Evolutionary conservation across 2,113 vertebrate species (phyloP).

Genomic region (Lynx canadensis): DNA sequence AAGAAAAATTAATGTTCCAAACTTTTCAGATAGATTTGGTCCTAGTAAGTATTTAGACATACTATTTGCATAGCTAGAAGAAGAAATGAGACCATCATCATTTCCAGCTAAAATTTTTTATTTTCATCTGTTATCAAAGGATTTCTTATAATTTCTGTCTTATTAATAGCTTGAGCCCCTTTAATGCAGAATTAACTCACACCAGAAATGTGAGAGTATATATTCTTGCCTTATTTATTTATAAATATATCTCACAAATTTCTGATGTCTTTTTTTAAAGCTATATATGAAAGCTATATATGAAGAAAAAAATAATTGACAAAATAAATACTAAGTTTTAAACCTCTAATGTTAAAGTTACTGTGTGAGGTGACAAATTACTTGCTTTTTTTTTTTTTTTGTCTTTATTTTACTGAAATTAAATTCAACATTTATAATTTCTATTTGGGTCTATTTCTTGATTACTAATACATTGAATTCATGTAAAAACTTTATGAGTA

Average conservation of each 20-base stretch:
- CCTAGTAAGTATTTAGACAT: slow-evolving; percentile 53
- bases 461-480: slow-evolving; percentile 17
- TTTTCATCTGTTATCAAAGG: neutral
- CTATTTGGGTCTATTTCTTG: neutral
- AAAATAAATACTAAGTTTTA: slow-evolving; percentile 53
- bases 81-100: slow-evolving; percentile 42
- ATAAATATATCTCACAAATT: slow-evolving; percentile 14
- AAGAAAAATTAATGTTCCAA: slow-evolving; percentile 50
- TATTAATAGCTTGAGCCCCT: neutral
- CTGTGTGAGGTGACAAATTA: slow-evolving; percentile 11
- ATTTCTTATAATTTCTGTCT: slow-evolving; percentile 1
- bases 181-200: slow-evolving; percentile 28
- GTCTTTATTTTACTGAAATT: slow-evolving; percentile 30
- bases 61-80: slow-evolving; percentile 16
- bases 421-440: slow-evolving; percentile 46
- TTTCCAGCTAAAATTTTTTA: neutral
- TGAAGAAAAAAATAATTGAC: slow-evolving; percentile 41
- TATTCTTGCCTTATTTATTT: slow-evolving; percentile 39
- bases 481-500: slow-evolving; percentile 7
- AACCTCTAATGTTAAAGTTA: slow-evolving; percentile 27
- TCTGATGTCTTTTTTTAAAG: neutral
- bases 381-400: slow-evolving; percentile 39
- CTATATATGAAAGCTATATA: neutral
- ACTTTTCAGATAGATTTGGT: slow-evolving; percentile 61
- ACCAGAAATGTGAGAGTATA: slow-evolving; percentile 37